These are phyloP conservation scores for rabbit (Oryctolagus cuniculus) DNA, from an alignment of 2,113 vertebrate genomes.

Conservation along the genomic window mOryCun1.1 NC_091441.1:117432001-117432500, in stretches of 20 bases:
- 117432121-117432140: background rate
- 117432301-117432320: too few relatives aligned
- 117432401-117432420: background rate
- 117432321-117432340: constrained; percentile 20
- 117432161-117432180: background rate
- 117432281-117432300: background rate
- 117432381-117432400: background rate
- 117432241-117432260: constrained; percentile 41
- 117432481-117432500: background rate
- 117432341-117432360: background rate
- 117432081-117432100: background rate
- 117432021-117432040: background rate
- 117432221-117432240: background rate
- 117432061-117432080: background rate
- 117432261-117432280: constrained; percentile 34
- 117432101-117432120: background rate
- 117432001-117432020: background rate
- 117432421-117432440: background rate
- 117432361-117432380: background rate
- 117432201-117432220: background rate
- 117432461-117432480: background rate
- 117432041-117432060: background rate
- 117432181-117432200: background rate
- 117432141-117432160: background rate
- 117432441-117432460: background rate